Percentiles rank a stretch among this genome's conserved stretches.
Conservation (phyloP, 2,797 vertebrate species). For the Mormyrops attenuatus region DNA sequence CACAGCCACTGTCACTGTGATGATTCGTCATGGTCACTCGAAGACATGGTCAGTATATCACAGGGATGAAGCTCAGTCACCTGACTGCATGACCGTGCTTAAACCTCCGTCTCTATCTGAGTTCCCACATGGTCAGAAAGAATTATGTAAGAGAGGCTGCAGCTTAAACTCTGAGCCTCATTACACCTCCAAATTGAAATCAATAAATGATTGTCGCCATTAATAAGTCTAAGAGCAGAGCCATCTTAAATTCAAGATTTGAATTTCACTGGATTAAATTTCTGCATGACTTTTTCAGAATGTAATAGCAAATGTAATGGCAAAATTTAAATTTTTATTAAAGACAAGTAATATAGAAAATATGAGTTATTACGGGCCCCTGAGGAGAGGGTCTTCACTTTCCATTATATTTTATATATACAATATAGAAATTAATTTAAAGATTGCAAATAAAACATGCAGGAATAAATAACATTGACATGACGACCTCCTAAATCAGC, state of each 20-base stretch:
- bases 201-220: not conserved
- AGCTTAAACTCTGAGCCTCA: not conserved
- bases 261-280: not conserved
- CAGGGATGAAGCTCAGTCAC: not conserved
- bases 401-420: conserved; percentile 3
- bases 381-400: not conserved
- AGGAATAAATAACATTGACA: not conserved
- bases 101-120: not conserved
- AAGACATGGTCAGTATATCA: not conserved
- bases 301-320: not conserved
- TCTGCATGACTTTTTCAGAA: not conserved
- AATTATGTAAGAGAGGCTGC: not conserved
- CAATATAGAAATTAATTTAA: conserved; percentile 3
- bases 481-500: not conserved
- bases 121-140: not conserved
- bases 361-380: not conserved
- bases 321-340: not conserved
- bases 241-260: not conserved
- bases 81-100: not conserved
- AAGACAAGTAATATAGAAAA: not conserved
- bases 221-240: not conserved
- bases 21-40: not conserved
- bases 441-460: not conserved
- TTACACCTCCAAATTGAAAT: not conserved
- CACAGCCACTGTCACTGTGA: not conserved